Conservation (phyloP, 2,888 invertebrate species). For the Leptopilina myrica region DNA sequence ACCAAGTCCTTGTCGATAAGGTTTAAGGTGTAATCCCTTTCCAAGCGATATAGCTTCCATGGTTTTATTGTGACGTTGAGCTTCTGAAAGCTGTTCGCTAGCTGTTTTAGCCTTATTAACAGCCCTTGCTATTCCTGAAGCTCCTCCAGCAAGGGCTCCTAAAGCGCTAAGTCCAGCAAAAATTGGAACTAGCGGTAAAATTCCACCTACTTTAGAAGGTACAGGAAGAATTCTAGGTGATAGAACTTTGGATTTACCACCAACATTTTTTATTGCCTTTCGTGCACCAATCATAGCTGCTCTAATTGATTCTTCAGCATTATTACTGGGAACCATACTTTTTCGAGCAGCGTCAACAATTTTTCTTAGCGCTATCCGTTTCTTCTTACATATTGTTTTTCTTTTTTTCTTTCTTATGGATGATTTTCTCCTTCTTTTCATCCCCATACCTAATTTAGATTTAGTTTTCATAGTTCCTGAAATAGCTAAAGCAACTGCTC, state of each 20-base stretch:
- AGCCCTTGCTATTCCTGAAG: conserved; percentile 37
- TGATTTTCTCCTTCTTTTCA: neutral
- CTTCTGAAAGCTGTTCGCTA: neutral
- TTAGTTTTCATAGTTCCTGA: neutral
- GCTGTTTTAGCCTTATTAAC: too few species aligned
- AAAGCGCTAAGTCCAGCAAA: conserved; percentile 45
- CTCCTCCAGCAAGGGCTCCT: conserved; percentile 42
- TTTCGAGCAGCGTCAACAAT: too few species aligned
- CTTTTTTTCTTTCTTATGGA: too few species aligned
- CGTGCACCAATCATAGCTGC: conserved; percentile 48
- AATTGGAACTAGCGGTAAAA: conserved; percentile 42
- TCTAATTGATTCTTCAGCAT: conserved; percentile 27
- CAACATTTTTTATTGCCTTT: conserved; percentile 37
- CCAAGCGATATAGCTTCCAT: too few species aligned
- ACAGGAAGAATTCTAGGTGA: conserved; percentile 44
- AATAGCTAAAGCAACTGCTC: neutral
- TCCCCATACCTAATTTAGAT: neutral
- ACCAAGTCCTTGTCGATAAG: too few species aligned
- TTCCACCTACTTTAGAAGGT: conserved; percentile 35
- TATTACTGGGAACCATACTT: neutral
- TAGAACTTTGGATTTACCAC: conserved; percentile 8
- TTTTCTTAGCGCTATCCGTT: too few species aligned
- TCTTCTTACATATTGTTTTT: too few species aligned
- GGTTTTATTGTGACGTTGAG: too few species aligned
- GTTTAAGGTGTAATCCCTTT: too few species aligned